Evolutionary conservation across 1,140 invertebrate genomes (phyloP), one percentile per base, ranked within the genome.

Genomic region (Trichonephila inaurata): DNA sequence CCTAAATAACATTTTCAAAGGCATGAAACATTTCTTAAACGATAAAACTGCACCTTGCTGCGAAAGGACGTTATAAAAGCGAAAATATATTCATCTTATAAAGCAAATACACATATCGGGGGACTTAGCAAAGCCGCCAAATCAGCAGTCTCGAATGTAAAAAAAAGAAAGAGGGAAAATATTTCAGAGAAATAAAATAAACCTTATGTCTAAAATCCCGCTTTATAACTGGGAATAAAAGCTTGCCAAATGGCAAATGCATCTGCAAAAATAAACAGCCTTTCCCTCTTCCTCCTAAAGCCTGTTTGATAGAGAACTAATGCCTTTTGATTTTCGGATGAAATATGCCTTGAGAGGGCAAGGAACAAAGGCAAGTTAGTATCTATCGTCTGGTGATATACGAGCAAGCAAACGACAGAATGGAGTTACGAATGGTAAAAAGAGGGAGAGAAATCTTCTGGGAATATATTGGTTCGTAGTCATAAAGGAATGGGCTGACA

Each of bases 271-370:
- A 93, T 93, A 93, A 93, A 93, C 85, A 72, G 51, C 69, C 64
- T 85, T 88, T 93, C 16, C 51, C 33, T 40, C 77, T 93, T 21
- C 51, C 33, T 19, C 28, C 19, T 82, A 93, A 93, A 93, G 92
- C 92, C 64, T 89, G 92, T 93, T 93, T 93, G 92, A 93, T 93
- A 89, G 92, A 24, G 92, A 89, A 89, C 92, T 93, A 93, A 93
- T 93, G 92, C 92, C 86, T 93, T 93, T 93, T 93, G 85, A 89
- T 89, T 93, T 93, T 93, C 2, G 69, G 92, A 88, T 93, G 92
- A 93, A 93, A 93, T 93, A 93, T 93, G 92, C 92, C 85, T 88
- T 21, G 62, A 62, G 72, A 60, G 83, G 82, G 40, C 64, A 33
- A 5, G 81, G 51, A 88, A 88, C 92, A 93, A 88, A 93, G 86